Percentiles rank a stretch among this genome's conserved stretches.
phyloP scores from a whole-genome alignment of 1,140 invertebrate species.

The Zaprionus taronus region DNA sequence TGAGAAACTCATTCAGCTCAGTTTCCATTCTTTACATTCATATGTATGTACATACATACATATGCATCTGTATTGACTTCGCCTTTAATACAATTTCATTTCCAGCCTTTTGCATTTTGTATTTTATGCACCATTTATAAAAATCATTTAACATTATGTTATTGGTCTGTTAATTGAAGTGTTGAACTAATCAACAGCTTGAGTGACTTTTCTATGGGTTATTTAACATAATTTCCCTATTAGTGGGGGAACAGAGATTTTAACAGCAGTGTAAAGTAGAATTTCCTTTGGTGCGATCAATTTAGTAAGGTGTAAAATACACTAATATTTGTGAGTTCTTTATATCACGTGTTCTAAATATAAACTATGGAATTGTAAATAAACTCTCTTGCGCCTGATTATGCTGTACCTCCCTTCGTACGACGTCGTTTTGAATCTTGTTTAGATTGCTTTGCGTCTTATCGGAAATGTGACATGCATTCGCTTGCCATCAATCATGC shows the following conservation, averaged over 20 bases:
- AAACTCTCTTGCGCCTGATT: constrained; percentile 18
- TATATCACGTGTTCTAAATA: constrained; percentile 33
- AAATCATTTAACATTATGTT: not conserved
- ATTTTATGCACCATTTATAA: not conserved
- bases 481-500: constrained; percentile 49
- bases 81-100: not conserved
- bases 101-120: not conserved
- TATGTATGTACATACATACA: not conserved
- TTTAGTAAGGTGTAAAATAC: not conserved
- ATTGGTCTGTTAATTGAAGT: not conserved
- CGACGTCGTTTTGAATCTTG: constrained; percentile 4
- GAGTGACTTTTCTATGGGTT: not conserved
- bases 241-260: not conserved
- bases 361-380: constrained; percentile 28
- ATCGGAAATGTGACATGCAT: constrained; percentile 42
- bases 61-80: not conserved
- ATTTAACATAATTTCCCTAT: not conserved
- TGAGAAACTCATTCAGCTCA: constrained; percentile 31
- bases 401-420: constrained; percentile 3
- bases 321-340: not conserved
- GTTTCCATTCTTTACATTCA: constrained; percentile 18
- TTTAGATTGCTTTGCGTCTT: constrained; percentile 33
- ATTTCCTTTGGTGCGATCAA: not conserved
- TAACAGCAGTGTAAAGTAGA: not conserved
- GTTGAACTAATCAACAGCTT: not conserved